A percentile compares a stretch with the other conserved stretches of the same genome.
These are phyloP conservation scores for Oryctes rhinoceros DNA, from an alignment of 1,140 invertebrate species.

Conservation along the genomic window DNA sequence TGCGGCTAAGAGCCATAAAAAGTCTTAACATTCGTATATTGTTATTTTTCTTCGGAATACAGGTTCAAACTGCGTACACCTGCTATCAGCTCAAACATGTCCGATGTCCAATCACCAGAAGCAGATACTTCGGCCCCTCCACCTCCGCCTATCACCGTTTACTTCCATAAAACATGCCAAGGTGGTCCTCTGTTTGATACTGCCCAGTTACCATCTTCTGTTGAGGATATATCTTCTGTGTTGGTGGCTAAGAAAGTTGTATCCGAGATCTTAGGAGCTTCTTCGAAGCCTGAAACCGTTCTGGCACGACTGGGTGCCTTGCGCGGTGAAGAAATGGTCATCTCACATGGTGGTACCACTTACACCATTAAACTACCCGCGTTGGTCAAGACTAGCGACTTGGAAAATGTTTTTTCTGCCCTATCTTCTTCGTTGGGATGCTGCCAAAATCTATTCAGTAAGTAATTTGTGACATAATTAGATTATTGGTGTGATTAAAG, in stretches of 20 bases:
- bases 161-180: slow-evolving; percentile 62
- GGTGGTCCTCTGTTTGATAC: slow-evolving; percentile 63
- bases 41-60: not conserved
- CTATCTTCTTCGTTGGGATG: slow-evolving; percentile 54
- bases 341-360: slow-evolving; percentile 53
- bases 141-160: slow-evolving; percentile 57
- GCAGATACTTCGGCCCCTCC: slow-evolving; percentile 63
- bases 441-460: slow-evolving; percentile 58
- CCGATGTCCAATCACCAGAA: slow-evolving; percentile 57
- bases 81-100: slow-evolving; percentile 42
- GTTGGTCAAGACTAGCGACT: slow-evolving; percentile 50
- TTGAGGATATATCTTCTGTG: slow-evolving; percentile 60
- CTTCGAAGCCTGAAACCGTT: slow-evolving; percentile 57
- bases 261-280: slow-evolving; percentile 50
- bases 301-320: slow-evolving; percentile 54
- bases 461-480: no score
- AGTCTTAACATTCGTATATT: no score
- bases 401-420: slow-evolving; percentile 53
- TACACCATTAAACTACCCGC: slow-evolving; percentile 58
- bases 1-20: no score
- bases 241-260: slow-evolving; percentile 60
- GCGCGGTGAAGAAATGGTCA: slow-evolving; percentile 57
- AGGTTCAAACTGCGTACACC: slow-evolving; percentile 27
- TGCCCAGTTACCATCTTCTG: slow-evolving; percentile 59
- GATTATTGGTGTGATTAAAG: no score